Evolutionary conservation across 2,888 invertebrate genomes (phyloP).

Genomic region (Coenonympha glycerion): DNA sequence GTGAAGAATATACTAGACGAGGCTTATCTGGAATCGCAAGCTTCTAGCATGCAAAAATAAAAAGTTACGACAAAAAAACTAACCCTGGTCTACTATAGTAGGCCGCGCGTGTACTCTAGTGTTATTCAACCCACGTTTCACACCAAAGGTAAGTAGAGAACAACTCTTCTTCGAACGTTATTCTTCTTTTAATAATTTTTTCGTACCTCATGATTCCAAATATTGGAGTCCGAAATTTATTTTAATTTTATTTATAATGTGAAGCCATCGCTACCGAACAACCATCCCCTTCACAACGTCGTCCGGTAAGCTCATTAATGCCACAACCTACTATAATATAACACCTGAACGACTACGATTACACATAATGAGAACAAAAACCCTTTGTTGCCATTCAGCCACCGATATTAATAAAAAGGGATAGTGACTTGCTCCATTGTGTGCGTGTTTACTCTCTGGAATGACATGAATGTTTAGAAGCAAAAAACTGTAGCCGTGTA

Average conservation of each 20-base stretch:
- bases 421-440: constrained; percentile 60
- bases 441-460: constrained; percentile 63
- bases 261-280: constrained; percentile 7
- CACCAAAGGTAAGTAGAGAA: too few relatives aligned
- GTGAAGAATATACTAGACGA: too few relatives aligned
- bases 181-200: too few relatives aligned
- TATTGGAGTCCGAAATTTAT: too few relatives aligned
- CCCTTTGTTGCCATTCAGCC: constrained; percentile 66
- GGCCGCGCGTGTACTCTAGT: too few relatives aligned
- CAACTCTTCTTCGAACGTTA: too few relatives aligned
- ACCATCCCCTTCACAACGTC: constrained; percentile 13
- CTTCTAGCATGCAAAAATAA: too few relatives aligned
- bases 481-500: constrained; percentile 51
- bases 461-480: constrained; percentile 63
- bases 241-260: not conserved
- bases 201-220: too few relatives aligned
- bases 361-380: constrained; percentile 62
- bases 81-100: too few relatives aligned
- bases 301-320: constrained; percentile 52
- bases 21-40: too few relatives aligned
- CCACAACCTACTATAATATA: constrained; percentile 53
- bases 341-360: constrained; percentile 69
- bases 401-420: constrained; percentile 70
- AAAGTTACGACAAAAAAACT: too few relatives aligned
- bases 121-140: too few relatives aligned